Conservation (phyloP, 2,113 vertebrate genomes). For the Mixornis gularis region DNA sequence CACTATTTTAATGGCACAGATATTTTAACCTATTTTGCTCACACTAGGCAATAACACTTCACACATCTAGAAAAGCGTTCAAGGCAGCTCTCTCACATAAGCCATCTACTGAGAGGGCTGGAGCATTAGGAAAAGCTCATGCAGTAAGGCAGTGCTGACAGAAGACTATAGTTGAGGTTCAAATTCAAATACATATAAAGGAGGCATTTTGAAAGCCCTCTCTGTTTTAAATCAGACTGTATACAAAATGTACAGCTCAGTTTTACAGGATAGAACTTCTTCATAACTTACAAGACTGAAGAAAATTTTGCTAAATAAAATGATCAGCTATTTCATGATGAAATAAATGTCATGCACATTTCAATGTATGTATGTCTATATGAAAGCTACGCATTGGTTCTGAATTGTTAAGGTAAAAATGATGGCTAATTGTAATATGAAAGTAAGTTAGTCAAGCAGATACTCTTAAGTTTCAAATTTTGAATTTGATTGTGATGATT, state of each 20-base stretch:
- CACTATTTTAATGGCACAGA: not conserved
- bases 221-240: not conserved
- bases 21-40: conserved; percentile 13
- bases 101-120: conserved; percentile 7
- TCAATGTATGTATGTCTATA: not conserved
- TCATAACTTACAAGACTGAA: conserved; percentile 7
- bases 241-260: not conserved
- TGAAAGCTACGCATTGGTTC: not conserved
- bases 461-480: not conserved
- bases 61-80: conserved; percentile 36
- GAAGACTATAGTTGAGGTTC: not conserved
- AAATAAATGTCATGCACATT: conserved; percentile 52
- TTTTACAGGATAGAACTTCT: not conserved
- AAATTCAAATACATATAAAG: not conserved
- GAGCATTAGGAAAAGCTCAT: conserved; percentile 68
- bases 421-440: conserved; percentile 42
- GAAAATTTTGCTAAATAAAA: conserved; percentile 44
- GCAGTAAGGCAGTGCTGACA: conserved; percentile 55
- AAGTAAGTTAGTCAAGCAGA: conserved; percentile 57
- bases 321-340: conserved; percentile 51
- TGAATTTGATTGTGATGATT: not conserved
- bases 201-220: not conserved
- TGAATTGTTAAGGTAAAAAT: conserved; percentile 64
- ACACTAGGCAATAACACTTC: conserved; percentile 27
- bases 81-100: conserved; percentile 23